Evolutionary conservation across 2,888 invertebrate genomes (phyloP), one percentile per base, ranked within the genome.

Genomic region (Enchytraeus crypticus): DNA sequence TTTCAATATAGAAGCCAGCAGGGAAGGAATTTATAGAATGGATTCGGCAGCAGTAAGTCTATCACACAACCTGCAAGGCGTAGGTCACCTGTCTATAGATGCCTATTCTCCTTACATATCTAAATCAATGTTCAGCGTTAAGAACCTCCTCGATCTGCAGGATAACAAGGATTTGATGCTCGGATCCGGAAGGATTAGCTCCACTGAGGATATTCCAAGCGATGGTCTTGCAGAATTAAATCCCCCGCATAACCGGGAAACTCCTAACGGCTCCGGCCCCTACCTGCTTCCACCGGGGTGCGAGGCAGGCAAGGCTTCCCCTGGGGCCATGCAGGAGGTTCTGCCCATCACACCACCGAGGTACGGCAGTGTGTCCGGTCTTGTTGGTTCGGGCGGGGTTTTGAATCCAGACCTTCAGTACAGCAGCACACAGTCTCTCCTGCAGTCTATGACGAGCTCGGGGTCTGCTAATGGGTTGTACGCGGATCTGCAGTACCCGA

Each of bases 121-220:
- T 21, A 54, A 54, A 34, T 21, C 55, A 32, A 34, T 54, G 33
- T 54, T 54, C 55, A 54, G 55, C 55, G 55, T 54, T 38, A 54
- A 54, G 27, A 32, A 54, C 34, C 55, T 54, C 21, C 55, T 54
- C 32, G 55, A 54, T 38, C 55, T 54, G 21, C 55, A 54, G 18
- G 55, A 54, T 18, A 54, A 54, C 11, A 54, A 54, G 27, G 55
- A 54, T 27, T 8, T 21, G 8, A 23, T 49, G 5, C 18, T 38
- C 8, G 11, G 38, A 14, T 14, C 8, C 38, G 38, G 8, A 14
- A 38, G 38, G 38, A 14, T 38, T 14, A 38, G 38, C 38, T 8
- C 18, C 18, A 18, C 8, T 14, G 38, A 38, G 18, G 38, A 38
- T 38, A n/a, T n/a, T n/a, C n/a, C n/a, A n/a, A n/a, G n/a, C n/a